Percentiles rank a stretch among this genome's conserved stretches.
Conservation (phyloP, 2,888 invertebrate genomes). For the Alentia gelatinosa region DNA sequence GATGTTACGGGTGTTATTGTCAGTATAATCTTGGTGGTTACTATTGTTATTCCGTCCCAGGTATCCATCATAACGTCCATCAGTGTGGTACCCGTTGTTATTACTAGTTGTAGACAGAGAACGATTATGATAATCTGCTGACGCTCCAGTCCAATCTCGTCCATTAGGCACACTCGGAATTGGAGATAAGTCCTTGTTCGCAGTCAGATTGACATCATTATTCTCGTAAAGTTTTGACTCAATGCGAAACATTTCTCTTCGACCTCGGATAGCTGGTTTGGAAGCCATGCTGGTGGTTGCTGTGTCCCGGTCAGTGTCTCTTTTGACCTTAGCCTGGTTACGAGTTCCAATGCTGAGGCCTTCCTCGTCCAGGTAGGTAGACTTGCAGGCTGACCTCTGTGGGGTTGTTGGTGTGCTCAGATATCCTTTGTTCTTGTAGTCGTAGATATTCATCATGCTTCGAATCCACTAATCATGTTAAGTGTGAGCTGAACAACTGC, state of each 20-base stretch:
- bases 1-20: not conserved
- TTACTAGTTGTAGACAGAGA: constrained; percentile 26
- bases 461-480: not conserved
- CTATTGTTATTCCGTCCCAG: not conserved
- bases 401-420: not conserved
- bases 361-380: constrained; percentile 43
- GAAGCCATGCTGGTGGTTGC: not conserved
- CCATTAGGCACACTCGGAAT: not conserved
- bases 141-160: not conserved
- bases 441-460: constrained; percentile 15
- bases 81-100: constrained; percentile 33
- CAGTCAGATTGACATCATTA: constrained; percentile 2
- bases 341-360: not conserved
- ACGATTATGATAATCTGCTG: constrained; percentile 19
- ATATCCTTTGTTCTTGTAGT: constrained; percentile 25
- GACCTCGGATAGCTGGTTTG: not conserved
- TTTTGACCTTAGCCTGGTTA: not conserved
- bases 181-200: not conserved
- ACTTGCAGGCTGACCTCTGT: not conserved
- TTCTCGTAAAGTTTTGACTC: not conserved
- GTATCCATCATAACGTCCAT: not conserved
- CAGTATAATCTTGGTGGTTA: not conserved
- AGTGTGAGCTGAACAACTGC: not conserved
- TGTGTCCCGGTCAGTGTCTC: not conserved
- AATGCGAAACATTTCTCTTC: not conserved